These are phyloP conservation scores for Orchestia grillus DNA, from an alignment of 1,140 invertebrate species.

Conservation along the genomic window DNA sequence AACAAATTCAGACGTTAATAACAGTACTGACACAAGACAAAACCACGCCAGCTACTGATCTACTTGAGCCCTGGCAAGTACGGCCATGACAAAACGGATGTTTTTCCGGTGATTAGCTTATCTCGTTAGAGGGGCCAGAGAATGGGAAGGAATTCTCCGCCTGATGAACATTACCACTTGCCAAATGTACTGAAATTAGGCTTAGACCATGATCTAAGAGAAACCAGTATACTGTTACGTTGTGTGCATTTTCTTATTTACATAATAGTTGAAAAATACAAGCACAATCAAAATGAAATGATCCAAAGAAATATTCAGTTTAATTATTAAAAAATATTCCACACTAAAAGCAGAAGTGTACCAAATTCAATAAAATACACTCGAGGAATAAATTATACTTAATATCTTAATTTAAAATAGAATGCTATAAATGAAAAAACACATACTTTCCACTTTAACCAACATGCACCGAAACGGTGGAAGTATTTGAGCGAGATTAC, in stretches of 20 bases:
- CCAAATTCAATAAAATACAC: not conserved
- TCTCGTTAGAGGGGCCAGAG: not conserved
- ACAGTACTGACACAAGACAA: not conserved
- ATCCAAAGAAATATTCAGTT: no score
- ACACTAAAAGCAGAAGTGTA: not conserved
- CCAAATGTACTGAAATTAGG: not conserved
- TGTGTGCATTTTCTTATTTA: not conserved
- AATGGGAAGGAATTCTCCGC: not conserved
- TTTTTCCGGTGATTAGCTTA: not conserved
- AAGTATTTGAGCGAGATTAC: not conserved
- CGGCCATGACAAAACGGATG: not conserved
- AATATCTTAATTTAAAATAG: not conserved
- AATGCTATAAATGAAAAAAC: not conserved
- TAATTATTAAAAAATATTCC: not conserved
- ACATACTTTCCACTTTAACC: not conserved
- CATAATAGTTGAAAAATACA: not conserved
- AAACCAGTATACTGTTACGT: not conserved
- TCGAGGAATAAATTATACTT: not conserved
- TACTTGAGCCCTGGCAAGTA: not conserved
- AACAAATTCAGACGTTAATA: not conserved
- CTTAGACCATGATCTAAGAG: not conserved
- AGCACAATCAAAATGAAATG: not conserved
- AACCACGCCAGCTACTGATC: not conserved
- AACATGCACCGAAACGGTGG: not conserved
- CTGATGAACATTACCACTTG: not conserved